These are phyloP conservation scores for Notothenia coriiceps DNA, from an alignment of 2,113 vertebrate species.

Conservation along the genomic window DNA sequence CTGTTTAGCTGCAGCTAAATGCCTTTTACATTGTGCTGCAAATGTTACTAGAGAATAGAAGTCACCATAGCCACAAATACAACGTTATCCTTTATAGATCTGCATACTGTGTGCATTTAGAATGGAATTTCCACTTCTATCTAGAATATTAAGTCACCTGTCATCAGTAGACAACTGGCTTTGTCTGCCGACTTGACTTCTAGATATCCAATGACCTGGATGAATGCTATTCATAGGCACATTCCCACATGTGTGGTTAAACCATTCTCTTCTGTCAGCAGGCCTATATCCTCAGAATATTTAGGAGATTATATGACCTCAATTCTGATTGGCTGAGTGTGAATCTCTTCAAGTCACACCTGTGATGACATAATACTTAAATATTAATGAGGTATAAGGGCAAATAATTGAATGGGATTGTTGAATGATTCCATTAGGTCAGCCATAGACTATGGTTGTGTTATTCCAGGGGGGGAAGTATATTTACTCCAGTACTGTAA, in stretches of 20 bases:
- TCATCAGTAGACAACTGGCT: constrained; percentile 71
- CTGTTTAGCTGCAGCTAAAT: not conserved
- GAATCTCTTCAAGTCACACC: constrained; percentile 27
- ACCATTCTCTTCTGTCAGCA: constrained; percentile 43
- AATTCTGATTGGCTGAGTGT: not conserved
- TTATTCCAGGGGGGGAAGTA: not conserved
- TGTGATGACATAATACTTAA: not conserved
- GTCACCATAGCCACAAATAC: not conserved
- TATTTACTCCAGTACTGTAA: not conserved
- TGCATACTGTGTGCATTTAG: constrained; percentile 8
- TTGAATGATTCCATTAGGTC: not conserved
- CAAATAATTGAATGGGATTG: not conserved
- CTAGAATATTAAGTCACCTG: constrained; percentile 55
- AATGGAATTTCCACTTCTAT: constrained; percentile 52
- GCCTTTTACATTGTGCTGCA: not conserved
- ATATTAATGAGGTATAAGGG: not conserved
- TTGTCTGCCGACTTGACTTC: constrained; percentile 47
- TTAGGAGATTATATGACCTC: constrained; percentile 33
- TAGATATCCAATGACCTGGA: constrained; percentile 67
- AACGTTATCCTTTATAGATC: not conserved
- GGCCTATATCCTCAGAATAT: constrained; percentile 34
- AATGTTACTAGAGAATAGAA: not conserved
- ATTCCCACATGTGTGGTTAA: constrained; percentile 50
- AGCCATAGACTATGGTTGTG: not conserved
- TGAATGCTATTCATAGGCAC: constrained; percentile 68